These are phyloP conservation scores for Pyralis farinalis DNA, from an alignment of 2,888 invertebrate genomes.

Conservation along the genomic window DNA sequence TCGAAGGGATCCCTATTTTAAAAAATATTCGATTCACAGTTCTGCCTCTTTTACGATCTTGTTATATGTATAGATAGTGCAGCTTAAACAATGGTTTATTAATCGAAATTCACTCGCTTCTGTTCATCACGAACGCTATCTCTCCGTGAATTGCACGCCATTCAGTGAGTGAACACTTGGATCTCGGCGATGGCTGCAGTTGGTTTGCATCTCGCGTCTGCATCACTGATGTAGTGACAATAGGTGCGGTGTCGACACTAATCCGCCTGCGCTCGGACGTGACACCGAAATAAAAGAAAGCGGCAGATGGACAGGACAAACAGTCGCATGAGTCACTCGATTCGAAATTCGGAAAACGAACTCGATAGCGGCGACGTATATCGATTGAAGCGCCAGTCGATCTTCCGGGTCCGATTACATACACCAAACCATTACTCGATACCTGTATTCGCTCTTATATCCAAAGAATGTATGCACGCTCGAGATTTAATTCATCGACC, in stretches of 20 bases:
- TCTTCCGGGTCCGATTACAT: neutral
- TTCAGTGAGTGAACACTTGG: neutral
- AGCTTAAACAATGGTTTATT: too few relatives aligned
- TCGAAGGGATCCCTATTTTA: too few relatives aligned
- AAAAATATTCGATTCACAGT: too few relatives aligned
- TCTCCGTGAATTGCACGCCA: neutral
- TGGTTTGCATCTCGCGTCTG: slow-evolving; percentile 6
- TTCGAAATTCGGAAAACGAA: slow-evolving; percentile 4
- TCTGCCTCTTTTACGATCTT: too few relatives aligned
- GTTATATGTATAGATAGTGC: too few relatives aligned
- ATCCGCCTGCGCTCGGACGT: slow-evolving; percentile 42
- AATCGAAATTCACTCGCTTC: too few relatives aligned
- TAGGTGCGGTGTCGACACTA: slow-evolving; percentile 31
- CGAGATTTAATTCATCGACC: neutral
- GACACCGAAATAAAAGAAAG: slow-evolving; percentile 61
- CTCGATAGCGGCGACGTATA: neutral
- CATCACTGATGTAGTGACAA: slow-evolving; percentile 6
- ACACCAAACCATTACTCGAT: neutral
- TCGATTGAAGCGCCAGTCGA: neutral
- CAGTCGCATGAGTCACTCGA: slow-evolving; percentile 7
- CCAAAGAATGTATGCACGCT: neutral
- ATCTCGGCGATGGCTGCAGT: neutral
- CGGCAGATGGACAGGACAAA: slow-evolving; percentile 27
- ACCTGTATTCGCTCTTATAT: neutral
- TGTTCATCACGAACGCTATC: neutral